Evolutionary conservation across 2,113 vertebrate species (phyloP).

Genomic region (Penelope pileata): DNA sequence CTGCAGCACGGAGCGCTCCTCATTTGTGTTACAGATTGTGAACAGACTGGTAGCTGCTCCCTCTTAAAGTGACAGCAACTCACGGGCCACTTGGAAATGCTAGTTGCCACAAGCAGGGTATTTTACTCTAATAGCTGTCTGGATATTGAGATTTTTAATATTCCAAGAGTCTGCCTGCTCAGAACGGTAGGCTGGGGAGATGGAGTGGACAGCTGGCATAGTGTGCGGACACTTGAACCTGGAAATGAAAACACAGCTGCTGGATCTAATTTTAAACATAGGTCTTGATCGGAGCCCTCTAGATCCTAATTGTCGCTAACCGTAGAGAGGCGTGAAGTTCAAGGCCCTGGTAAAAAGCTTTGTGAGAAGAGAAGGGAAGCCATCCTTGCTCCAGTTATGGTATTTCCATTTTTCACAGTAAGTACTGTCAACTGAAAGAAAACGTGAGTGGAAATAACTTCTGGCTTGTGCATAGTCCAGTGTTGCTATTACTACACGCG

Average conservation of each 20-base stretch:
- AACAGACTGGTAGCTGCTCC: neutral
- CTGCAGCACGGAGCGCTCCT: neutral
- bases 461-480: neutral
- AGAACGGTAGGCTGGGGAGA: neutral
- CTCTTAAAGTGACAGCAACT: neutral
- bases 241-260: slow-evolving; percentile 61
- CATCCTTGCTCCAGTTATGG: slow-evolving; percentile 47
- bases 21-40: neutral
- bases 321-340: neutral
- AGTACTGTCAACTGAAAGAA: slow-evolving; percentile 6
- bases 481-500: rapidly evolving
- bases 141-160: neutral
- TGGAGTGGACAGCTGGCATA: slow-evolving; percentile 18
- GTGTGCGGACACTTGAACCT: neutral
- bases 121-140: neutral
- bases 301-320: neutral
- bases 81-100: neutral
- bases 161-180: neutral
- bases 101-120: neutral
- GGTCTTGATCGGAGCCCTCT: neutral
- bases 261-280: slow-evolving; percentile 73
- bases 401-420: slow-evolving; percentile 71
- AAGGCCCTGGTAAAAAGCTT: neutral
- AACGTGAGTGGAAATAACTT: neutral
- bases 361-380: slow-evolving; percentile 7